Evolutionary conservation across 1,140 invertebrate species (phyloP).

Genomic region (Zaprionus lachaisei): DNA sequence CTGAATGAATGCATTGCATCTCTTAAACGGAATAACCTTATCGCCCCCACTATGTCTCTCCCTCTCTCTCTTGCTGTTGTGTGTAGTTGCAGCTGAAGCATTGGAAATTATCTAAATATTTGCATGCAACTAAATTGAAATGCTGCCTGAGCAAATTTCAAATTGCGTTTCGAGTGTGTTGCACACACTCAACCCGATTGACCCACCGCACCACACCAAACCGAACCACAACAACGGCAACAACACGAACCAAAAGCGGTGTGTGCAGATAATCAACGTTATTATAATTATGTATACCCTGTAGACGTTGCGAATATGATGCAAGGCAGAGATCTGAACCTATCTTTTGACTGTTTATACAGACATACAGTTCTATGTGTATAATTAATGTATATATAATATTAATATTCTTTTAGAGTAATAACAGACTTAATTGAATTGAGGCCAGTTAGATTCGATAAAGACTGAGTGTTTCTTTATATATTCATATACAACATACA

Average conservation of each 20-base stretch:
- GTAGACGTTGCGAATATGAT: not conserved
- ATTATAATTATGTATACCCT: conserved; percentile 4
- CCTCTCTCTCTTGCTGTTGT: not conserved
- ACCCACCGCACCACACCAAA: not conserved
- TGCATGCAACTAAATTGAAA: conserved; percentile 76
- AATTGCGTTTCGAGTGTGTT: conserved; percentile 27
- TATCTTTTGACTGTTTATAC: not conserved
- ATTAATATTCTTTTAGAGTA: not conserved
- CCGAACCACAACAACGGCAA: not conserved
- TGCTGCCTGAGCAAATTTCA: conserved; percentile 43
- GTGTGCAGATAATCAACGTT: not conserved
- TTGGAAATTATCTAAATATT: conserved; percentile 79
- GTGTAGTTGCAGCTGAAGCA: conserved; percentile 54
- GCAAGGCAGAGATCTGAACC: not conserved
- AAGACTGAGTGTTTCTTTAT: not conserved
- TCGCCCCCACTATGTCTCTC: not conserved
- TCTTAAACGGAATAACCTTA: not conserved
- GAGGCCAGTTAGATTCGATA: not conserved
- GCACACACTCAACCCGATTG: not conserved
- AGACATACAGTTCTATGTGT: not conserved
- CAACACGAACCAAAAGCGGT: not conserved
- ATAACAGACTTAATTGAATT: not conserved
- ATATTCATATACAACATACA: not conserved
- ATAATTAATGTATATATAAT: not conserved
- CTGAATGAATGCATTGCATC: conserved; percentile 1